Conservation (phyloP, 2,113 vertebrate genomes). For the Hypanus sabinus region DNA sequence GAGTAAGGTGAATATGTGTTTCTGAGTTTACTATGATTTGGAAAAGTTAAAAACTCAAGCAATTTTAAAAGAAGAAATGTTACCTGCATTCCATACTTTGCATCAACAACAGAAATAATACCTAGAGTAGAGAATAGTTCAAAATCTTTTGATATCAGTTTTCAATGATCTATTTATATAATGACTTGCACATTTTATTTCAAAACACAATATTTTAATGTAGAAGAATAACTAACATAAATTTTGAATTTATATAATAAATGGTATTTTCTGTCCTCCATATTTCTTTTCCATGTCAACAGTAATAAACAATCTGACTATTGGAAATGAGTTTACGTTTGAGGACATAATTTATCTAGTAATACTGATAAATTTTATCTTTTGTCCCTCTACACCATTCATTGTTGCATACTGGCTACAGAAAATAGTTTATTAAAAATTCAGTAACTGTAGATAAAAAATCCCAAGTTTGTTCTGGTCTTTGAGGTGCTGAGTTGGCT, state of each 20-base stretch:
- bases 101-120: constrained; percentile 85
- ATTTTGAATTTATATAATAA: not conserved
- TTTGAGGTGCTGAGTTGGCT: too few relatives aligned
- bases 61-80: constrained; percentile 39
- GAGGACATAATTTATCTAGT: too few relatives aligned
- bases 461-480: too few relatives aligned
- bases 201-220: not conserved
- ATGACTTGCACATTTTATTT: not conserved
- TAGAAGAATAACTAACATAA: not conserved
- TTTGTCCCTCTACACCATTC: too few relatives aligned
- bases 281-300: not conserved
- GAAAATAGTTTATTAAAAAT: too few relatives aligned
- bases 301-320: too few relatives aligned
- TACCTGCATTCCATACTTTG: constrained; percentile 85
- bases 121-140: constrained; percentile 56
- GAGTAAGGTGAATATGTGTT: not conserved
- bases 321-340: too few relatives aligned
- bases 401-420: too few relatives aligned
- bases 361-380: too few relatives aligned
- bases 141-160: not conserved
- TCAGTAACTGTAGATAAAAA: too few relatives aligned
- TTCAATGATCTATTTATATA: constrained; percentile 1
- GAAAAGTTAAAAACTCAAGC: not conserved
- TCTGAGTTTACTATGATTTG: not conserved
- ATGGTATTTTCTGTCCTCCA: not conserved